Conservation (phyloP, 2,888 invertebrate genomes). For the Coelopa pilipes region DNA sequence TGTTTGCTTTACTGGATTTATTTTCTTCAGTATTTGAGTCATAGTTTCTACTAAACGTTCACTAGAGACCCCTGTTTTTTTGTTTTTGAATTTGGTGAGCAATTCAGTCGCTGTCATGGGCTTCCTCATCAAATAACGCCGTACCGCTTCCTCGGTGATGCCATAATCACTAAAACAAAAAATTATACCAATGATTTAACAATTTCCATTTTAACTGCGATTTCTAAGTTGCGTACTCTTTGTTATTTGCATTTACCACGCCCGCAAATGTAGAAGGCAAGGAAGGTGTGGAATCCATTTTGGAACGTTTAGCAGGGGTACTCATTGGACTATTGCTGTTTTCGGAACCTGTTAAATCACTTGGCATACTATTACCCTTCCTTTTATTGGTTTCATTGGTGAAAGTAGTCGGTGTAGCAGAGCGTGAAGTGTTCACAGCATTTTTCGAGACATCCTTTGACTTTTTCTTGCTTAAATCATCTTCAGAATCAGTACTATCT, state of each 20-base stretch:
- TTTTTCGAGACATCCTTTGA: conserved; percentile 59
- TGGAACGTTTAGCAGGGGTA: conserved; percentile 64
- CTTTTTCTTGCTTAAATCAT: conserved; percentile 70
- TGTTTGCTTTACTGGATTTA: conserved; percentile 92
- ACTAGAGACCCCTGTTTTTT: conserved; percentile 89
- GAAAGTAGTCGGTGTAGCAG: conserved; percentile 66
- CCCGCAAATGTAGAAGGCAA: conserved; percentile 65
- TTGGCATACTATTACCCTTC: conserved; percentile 63
- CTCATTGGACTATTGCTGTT: conserved; percentile 65
- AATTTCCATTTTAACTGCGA: neutral
- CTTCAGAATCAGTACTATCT: conserved; percentile 77
- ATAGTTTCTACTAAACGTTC: conserved; percentile 93
- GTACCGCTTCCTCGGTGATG: conserved; percentile 93
- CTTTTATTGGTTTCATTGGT: conserved; percentile 58
- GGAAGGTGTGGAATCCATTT: conserved; percentile 59
- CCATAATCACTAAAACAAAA: conserved; percentile 78
- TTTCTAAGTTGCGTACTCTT: conserved; percentile 58
- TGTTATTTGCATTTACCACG: conserved; percentile 60
- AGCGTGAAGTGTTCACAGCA: conserved; percentile 59
- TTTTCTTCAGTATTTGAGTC: conserved; percentile 93
- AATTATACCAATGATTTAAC: neutral
- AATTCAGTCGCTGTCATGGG: conserved; percentile 98
- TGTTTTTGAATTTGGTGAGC: conserved; percentile 93
- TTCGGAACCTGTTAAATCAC: conserved; percentile 64
- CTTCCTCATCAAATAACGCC: conserved; percentile 93